Base-by-base conservation (phyloP, 2,113 vertebrate genomes). In the Scatophagus argus region DNA sequence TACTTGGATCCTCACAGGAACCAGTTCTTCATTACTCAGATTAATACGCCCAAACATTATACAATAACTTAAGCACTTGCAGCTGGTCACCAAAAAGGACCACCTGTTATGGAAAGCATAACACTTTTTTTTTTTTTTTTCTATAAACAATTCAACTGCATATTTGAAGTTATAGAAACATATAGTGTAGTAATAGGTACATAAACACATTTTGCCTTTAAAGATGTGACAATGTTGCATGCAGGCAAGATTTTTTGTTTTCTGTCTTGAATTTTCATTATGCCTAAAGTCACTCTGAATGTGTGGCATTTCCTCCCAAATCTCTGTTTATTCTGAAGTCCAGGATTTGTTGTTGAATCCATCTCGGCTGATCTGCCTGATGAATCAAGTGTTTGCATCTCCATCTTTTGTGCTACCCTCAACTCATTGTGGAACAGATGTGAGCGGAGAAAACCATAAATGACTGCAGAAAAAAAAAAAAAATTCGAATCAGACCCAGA, bases 351-450 rank as follows among this genome's bases (percentile, higher is more conserved):
- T 58, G 74, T 10, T 49, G 16, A 63, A 47, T 77, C 56, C 49
- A 43, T 75, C 56, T 77, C 51, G 8, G 25, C 23, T 46, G 73
- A 87, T 80, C 73, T 64, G 17, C 23, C 69, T 32, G 29, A 51
- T 0, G 14, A 77, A 64, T 64, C 23, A n/a, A 29, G 39, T 71
- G 60, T 71, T 70, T 74, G 60, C 67, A 70, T 76, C 49, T 25
- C 10, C 59, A 64, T 77, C 41, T 75, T n/a, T 21, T 46, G 51
- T 67, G 29, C 39, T 61, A 23, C 47, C 25, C 59, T 85, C 75
- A 51, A 76, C 52, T 85, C 41, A 52, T 62, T 56, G 11, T 62
- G 44, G 49, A 68, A 46, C 25, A 14, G 36, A 39, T 49, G 27
- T 69, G 58, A 66, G 41, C 73, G 60, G 54, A 58, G 21, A 76